Conservation (phyloP, 1,140 invertebrate genomes). For the Harlomillsia oculata region DNA sequence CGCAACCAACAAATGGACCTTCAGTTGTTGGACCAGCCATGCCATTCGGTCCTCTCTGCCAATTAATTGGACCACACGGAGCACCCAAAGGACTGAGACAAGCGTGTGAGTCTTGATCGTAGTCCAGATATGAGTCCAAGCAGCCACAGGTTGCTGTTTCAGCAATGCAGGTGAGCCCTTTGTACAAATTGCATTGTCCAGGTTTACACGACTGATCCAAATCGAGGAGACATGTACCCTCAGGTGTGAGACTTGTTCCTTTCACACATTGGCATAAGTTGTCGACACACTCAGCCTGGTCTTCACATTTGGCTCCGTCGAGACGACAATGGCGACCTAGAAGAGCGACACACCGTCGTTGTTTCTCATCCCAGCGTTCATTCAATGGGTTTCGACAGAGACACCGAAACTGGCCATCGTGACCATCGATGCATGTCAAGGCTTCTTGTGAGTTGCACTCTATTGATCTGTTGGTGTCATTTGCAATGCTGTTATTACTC, state of each 20-base stretch:
- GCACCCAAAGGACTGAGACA: neutral
- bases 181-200: slow-evolving; percentile 14
- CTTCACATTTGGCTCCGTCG: slow-evolving; percentile 11
- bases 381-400: slow-evolving; percentile 21
- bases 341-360: slow-evolving; percentile 9
- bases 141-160: slow-evolving; percentile 12
- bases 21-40: neutral
- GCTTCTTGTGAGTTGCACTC: slow-evolving; percentile 18
- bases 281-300: slow-evolving; percentile 4
- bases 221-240: slow-evolving; percentile 9
- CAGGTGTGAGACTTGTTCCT: slow-evolving; percentile 5
- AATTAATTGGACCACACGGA: neutral
- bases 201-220: slow-evolving; percentile 2
- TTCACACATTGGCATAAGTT: slow-evolving; percentile 9
- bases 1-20: slow-evolving; percentile 1
- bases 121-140: slow-evolving; percentile 13
- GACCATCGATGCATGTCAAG: slow-evolving; percentile 9
- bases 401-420: slow-evolving; percentile 14
- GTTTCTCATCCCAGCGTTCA: slow-evolving; percentile 10
- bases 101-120: slow-evolving; percentile 1
- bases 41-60: neutral
- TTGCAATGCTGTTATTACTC: slow-evolving; percentile 13
- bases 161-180: slow-evolving; percentile 10
- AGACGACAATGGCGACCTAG: slow-evolving; percentile 10
- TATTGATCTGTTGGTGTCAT: slow-evolving; percentile 8